Percentiles rank a stretch among this genome's conserved stretches.
Evolutionary conservation across 2,797 vertebrate species (phyloP).

Genomic region (Arnoldichthys spilopterus): DNA sequence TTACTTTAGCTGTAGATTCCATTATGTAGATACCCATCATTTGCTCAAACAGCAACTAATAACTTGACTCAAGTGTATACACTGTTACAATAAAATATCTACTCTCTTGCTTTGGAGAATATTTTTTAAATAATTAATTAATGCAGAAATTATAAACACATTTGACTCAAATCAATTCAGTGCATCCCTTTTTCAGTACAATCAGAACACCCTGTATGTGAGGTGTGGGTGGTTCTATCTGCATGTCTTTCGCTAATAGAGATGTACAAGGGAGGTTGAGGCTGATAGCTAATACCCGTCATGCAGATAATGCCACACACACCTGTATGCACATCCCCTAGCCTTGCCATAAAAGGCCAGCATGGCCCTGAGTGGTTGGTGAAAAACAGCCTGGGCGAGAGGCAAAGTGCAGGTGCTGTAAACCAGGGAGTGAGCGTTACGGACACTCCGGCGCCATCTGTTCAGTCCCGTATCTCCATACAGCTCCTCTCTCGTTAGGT

Average conservation of each 20-base stretch:
- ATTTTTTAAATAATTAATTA: no score
- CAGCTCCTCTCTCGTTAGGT: conserved; percentile 39
- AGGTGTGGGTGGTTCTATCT: conserved; percentile 25
- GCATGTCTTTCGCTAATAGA: conserved; percentile 5
- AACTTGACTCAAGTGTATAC: no score
- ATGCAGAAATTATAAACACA: background rate
- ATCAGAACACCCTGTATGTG: background rate
- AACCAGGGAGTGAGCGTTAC: conserved; percentile 50
- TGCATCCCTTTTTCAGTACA: background rate
- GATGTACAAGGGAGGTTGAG: conserved; percentile 29
- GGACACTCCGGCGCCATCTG: conserved; percentile 45
- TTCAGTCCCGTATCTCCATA: conserved; percentile 38
- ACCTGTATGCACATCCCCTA: conserved; percentile 65
- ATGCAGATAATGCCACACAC: conserved; percentile 50
- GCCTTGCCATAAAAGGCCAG: conserved; percentile 61
- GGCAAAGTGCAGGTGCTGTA: conserved; percentile 66
- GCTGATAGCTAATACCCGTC: conserved; percentile 30
- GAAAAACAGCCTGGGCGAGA: conserved; percentile 45
- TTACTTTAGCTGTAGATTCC: no score
- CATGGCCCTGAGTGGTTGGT: conserved; percentile 58
- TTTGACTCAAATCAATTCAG: background rate
- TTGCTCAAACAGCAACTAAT: no score
- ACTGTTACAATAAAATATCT: no score
- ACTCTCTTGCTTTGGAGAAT: no score
- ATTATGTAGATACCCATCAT: no score